Conservation (phyloP, 1,140 invertebrate species). For the Teleogryllus occipitalis region DNA sequence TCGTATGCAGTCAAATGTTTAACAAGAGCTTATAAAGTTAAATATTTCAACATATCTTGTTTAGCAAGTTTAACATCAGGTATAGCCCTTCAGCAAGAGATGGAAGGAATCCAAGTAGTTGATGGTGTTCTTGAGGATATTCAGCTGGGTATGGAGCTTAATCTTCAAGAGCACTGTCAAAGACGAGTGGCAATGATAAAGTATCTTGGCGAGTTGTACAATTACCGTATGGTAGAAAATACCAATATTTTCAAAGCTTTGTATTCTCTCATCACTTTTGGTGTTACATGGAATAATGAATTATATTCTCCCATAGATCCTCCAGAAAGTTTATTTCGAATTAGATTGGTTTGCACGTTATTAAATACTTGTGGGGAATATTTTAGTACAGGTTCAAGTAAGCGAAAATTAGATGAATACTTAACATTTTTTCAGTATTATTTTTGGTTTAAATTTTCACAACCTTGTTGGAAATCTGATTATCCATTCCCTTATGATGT, state of each 20-base stretch:
- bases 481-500: constrained; percentile 77
- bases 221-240: constrained; percentile 89
- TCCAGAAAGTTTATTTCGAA: constrained; percentile 81
- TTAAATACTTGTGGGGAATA: constrained; percentile 91
- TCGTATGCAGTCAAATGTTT: constrained; percentile 80
- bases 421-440: constrained; percentile 56
- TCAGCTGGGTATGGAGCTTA: constrained; percentile 85
- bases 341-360: constrained; percentile 76
- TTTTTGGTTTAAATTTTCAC: constrained; percentile 80
- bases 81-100: constrained; percentile 42
- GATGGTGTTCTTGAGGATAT: constrained; percentile 94
- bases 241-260: constrained; percentile 64
- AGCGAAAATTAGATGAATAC: constrained; percentile 7
- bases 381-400: constrained; percentile 50
- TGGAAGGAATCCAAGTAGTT: constrained; percentile 59
- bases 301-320: constrained; percentile 69
- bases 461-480: constrained; percentile 56
- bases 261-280: constrained; percentile 90
- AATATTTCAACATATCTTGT: constrained; percentile 73
- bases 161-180: constrained; percentile 86
- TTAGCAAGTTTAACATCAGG: constrained; percentile 55
- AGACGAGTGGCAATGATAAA: constrained; percentile 84
- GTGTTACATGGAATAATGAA: constrained; percentile 61
- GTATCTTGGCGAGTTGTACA: constrained; percentile 92
- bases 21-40: constrained; percentile 76